Conservation (phyloP, 2,797 vertebrate species). For the Galagoides demidoff region DNA sequence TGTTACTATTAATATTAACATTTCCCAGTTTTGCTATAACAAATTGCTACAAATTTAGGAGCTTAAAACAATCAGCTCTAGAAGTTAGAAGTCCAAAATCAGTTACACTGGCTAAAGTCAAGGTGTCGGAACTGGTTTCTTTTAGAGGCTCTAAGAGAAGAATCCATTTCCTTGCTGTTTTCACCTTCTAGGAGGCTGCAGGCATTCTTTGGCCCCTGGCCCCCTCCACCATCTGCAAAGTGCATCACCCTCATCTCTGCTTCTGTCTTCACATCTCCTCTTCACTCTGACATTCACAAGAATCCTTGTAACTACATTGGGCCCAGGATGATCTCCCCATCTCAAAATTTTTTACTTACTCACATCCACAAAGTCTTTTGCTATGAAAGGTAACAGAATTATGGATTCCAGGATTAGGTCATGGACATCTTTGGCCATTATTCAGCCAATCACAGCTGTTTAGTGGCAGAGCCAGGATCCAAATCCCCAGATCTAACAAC, state of each 20-base stretch:
- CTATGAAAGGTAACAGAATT: neutral
- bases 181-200: neutral
- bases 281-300: neutral
- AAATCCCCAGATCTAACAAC: neutral
- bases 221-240: neutral
- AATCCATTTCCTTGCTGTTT: neutral
- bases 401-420: neutral
- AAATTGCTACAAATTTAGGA: neutral
- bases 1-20: too few relatives aligned
- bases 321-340: neutral
- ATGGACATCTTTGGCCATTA: neutral
- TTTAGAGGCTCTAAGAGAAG: neutral
- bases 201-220: neutral
- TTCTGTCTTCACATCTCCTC: neutral
- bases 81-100: neutral
- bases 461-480: neutral
- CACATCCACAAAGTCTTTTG: neutral
- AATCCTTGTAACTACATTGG: neutral
- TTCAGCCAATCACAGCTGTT: neutral
- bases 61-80: neutral
- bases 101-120: neutral
- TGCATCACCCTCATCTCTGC: neutral
- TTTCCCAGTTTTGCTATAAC: neutral
- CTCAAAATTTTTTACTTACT: neutral
- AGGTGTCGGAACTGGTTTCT: neutral